Conservation (phyloP, 2,888 invertebrate genomes). For the Esperia sulphurella region DNA sequence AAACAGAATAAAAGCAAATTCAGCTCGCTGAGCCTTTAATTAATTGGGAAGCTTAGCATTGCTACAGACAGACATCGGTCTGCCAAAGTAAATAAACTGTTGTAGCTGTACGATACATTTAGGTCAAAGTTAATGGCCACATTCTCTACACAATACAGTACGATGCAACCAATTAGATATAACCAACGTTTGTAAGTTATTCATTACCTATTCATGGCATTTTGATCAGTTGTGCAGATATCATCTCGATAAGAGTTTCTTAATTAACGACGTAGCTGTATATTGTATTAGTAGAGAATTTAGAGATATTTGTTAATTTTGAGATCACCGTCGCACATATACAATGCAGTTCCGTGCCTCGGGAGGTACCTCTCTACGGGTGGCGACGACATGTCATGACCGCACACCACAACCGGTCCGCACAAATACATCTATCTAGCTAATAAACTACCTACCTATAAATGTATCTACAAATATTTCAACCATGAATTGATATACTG, state of each 20-base stretch:
- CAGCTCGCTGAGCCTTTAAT: constrained; percentile 30
- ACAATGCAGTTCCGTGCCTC: constrained; percentile 8
- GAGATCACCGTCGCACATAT: not conserved
- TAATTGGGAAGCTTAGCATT: constrained; percentile 26
- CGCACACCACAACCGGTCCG: constrained; percentile 51
- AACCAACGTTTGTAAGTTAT: too few species aligned
- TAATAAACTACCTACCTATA: not conserved
- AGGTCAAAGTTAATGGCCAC: constrained; percentile 19
- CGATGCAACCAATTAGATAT: too few species aligned
- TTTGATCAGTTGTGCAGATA: constrained; percentile 1
- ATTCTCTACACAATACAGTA: not conserved
- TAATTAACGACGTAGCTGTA: too few species aligned
- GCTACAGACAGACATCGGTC: constrained; percentile 8
- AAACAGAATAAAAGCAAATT: constrained; percentile 21
- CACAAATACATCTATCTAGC: constrained; percentile 6
- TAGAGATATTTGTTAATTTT: too few species aligned
- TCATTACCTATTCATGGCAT: not conserved
- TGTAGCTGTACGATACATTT: constrained; percentile 21
- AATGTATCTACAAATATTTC: too few species aligned
- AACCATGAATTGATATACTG: too few species aligned
- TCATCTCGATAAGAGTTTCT: too few species aligned
- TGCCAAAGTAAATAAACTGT: constrained; percentile 22
- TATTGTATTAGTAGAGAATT: too few species aligned
- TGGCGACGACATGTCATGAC: constrained; percentile 38
- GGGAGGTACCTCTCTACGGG: constrained; percentile 17